Conservation (phyloP, 2,797 vertebrate species). For the Nannoperca obscura region DNA sequence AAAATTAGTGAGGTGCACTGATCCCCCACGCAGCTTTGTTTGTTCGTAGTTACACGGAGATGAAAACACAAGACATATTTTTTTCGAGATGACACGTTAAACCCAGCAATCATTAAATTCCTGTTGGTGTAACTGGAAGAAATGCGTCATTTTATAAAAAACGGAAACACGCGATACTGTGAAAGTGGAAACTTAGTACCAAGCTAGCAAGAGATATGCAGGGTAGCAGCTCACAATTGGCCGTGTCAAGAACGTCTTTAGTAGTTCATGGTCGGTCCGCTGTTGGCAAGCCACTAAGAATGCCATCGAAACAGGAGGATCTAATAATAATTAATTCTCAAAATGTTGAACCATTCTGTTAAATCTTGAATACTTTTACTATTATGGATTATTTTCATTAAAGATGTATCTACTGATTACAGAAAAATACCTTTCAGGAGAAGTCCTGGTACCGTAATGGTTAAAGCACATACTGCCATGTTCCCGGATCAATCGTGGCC, state of each 20-base stretch:
- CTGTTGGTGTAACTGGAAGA: neutral
- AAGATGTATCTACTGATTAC: neutral
- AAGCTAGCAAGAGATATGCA: neutral
- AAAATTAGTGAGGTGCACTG: conserved; percentile 11
- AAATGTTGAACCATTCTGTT: neutral
- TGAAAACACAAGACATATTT: neutral
- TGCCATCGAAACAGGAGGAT: neutral
- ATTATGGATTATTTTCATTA: neutral
- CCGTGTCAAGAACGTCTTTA: neutral
- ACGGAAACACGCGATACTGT: neutral
- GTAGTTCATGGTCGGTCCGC: fast-evolving
- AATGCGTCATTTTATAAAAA: neutral
- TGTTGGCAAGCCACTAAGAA: neutral
- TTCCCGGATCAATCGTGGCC: no score
- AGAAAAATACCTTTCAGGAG: no score
- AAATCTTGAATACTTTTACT: neutral
- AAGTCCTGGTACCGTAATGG: neutral
- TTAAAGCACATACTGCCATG: neutral
- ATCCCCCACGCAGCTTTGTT: neutral
- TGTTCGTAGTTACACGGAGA: neutral
- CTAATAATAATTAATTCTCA: neutral
- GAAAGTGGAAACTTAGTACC: fast-evolving
- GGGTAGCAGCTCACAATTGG: neutral
- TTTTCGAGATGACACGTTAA: neutral
- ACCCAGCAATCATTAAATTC: neutral